Base-by-base conservation (phyloP, 2,797 vertebrate genomes). In the Sciurus carolinensis region DNA sequence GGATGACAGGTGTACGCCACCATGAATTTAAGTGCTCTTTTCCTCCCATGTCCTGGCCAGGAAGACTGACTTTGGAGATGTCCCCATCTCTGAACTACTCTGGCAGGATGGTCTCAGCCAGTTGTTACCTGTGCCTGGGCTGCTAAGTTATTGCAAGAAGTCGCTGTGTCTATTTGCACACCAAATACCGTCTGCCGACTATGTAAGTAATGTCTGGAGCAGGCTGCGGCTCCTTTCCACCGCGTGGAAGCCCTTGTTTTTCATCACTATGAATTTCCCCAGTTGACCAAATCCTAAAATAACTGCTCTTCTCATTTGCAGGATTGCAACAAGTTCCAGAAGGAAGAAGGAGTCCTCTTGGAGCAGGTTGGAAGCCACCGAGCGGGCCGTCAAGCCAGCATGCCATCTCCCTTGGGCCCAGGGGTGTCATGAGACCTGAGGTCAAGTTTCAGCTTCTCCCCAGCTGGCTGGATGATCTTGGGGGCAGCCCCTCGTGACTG, bases 351-450 rank as follows among this genome's bases (percentile, higher is more conserved):
- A 87, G 57, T 28, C 69, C 57, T 86, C 20, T 0, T 24, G 17
- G 54, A 72, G 89, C 44, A 82, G 52, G 36, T 52, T 79, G 79
- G 64, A 85, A 95, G 75, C 72, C 69, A 26, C 36, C 11, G 95
- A 73, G 77, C 77, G 24, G 17, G 87, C 72, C 69, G 67, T 73
- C 67, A 26, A 8, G 36, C 64, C 50, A 6, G 7, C 15, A 0
- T 50, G 85, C 87, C 77, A 67, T 66, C 42, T 75, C 66, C 50
- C 52, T 86, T 50, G 18, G 11, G 59, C 76, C 64, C 54, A 47
- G 36, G 66, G 42, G 22, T 39, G 76, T 96, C 95, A 91, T 39
- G 76, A 87, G 96, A 81, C 83, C 82, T 20, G 80, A 77, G 93
- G 94, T 95, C 86, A 80, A 57, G 75, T 91, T 50, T 36, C 82